These are phyloP conservation scores for Paedocypris micromegethes DNA, from an alignment of 2,797 vertebrate genomes.

Conservation along the genomic window DNA sequence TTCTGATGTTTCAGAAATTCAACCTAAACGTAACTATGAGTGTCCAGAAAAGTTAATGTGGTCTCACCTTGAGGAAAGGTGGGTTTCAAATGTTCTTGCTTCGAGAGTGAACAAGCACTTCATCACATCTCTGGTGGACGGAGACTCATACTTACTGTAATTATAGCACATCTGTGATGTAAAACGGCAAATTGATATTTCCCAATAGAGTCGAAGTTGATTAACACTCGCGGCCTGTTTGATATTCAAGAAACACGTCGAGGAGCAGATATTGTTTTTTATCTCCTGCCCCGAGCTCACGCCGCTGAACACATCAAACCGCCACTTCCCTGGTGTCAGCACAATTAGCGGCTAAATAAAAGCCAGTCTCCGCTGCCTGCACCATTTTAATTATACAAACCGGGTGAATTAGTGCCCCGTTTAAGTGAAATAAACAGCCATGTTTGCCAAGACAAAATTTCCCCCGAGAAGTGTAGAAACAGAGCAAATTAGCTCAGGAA, in stretches of 20 bases:
- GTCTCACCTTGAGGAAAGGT: no score
- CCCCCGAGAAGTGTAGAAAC: slow-evolving; percentile 62
- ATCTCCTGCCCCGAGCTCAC: slow-evolving; percentile 69
- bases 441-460: slow-evolving; percentile 73
- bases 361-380: slow-evolving; percentile 82
- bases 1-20: no score
- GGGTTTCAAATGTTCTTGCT: no score
- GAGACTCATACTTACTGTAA: slow-evolving; percentile 77
- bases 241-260: slow-evolving; percentile 93
- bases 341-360: slow-evolving; percentile 99
- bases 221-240: slow-evolving; percentile 89
- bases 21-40: no score
- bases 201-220: slow-evolving; percentile 87
- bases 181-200: slow-evolving; percentile 93
- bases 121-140: slow-evolving; percentile 76
- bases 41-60: no score
- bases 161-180: slow-evolving; percentile 92
- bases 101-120: slow-evolving; percentile 83
- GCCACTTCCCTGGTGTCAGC: slow-evolving; percentile 84
- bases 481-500: slow-evolving; percentile 60
- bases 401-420: slow-evolving; percentile 83
- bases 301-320: slow-evolving; percentile 89
- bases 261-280: slow-evolving; percentile 85
- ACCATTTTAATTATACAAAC: slow-evolving; percentile 93
- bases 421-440: slow-evolving; percentile 89